Base-by-base conservation (phyloP, 1,140 invertebrate species). In the Calephelis virginiensis region DNA sequence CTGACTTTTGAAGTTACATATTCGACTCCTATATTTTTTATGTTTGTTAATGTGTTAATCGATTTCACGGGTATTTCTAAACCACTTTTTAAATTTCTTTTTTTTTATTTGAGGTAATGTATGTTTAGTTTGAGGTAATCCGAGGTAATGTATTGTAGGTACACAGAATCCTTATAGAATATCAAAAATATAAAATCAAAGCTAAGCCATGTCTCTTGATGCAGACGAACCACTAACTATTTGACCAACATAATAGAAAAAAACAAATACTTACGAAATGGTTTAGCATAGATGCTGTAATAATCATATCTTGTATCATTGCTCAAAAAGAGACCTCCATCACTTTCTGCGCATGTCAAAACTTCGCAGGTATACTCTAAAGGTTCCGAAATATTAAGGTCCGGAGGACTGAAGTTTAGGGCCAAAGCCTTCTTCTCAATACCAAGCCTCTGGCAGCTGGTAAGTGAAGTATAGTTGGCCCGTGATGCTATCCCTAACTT, bases 331-430 rank as follows among this genome's bases (percentile, higher is more conserved):
- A 87, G 75, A 38, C 91, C 91, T 47, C 92, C 92, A 56, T 92
- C 81, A 8, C 84, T 82, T 81, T 94, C 93, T 4, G 94, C 93
- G 76, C 94, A 95, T n/a, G 92, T 90, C 4, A 94, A 76, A 3
- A 93, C 80, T 69, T 92, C 86, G 70, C 92, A 93, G 0, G 82
- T 85, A 72, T 86, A 92, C 62, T 85, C 83, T 74, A 80, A 76
- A 78, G 49, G 73, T 77, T 60, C 77, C 45, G 59, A 63, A 9
- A 5, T 6, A 17, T 71, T 76, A 63, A 77, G 28, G 13, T 56
- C 71, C 72, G 73, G 47, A 87, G 89, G 67, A 28, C 92, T 92
- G 71, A 92, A 95, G 86, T 95, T 95, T 38, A 95, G 91, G 1
- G 93, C 94, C 37, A 95, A 76, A n/a, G 91, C 94, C 56, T 88